Evolutionary conservation across 2,797 vertebrate species (phyloP).

Genomic region (Paramormyrops hopkinsi): DNA sequence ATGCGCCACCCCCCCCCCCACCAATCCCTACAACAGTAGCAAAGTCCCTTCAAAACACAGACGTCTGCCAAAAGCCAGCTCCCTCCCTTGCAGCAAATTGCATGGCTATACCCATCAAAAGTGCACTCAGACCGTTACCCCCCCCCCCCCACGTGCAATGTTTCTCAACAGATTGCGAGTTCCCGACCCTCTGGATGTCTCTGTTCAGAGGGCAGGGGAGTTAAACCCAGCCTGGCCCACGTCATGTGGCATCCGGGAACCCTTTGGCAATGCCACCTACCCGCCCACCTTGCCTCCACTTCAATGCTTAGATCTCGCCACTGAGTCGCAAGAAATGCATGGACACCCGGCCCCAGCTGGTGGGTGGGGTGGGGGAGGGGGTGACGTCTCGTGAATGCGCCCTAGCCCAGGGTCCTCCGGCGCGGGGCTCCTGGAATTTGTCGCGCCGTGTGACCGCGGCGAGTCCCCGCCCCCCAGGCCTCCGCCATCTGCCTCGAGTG

Average conservation of each 20-base stretch:
- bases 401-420: constrained; percentile 18
- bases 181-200: constrained; percentile 30
- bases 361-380: neutral
- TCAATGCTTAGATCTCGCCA: neutral
- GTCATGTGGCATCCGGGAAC: neutral
- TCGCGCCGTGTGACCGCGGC: constrained; percentile 39
- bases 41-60: constrained; percentile 44
- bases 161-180: constrained; percentile 12
- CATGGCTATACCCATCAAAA: neutral
- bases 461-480: constrained; percentile 38
- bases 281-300: neutral
- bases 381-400: neutral
- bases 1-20: neutral
- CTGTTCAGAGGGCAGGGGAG: constrained; percentile 29
- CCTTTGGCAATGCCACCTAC: neutral
- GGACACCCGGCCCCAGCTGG: neutral
- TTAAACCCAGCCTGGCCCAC: neutral
- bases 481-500: constrained; percentile 54
- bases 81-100: neutral
- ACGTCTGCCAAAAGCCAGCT: neutral
- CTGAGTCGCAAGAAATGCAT: neutral
- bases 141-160: constrained; percentile 2
- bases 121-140: neutral
- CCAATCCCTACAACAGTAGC: neutral
- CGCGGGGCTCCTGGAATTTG: constrained; percentile 22